phyloP scores from a whole-genome alignment of 2,888 invertebrate genomes.

The Seladonia tumulorum region DNA sequence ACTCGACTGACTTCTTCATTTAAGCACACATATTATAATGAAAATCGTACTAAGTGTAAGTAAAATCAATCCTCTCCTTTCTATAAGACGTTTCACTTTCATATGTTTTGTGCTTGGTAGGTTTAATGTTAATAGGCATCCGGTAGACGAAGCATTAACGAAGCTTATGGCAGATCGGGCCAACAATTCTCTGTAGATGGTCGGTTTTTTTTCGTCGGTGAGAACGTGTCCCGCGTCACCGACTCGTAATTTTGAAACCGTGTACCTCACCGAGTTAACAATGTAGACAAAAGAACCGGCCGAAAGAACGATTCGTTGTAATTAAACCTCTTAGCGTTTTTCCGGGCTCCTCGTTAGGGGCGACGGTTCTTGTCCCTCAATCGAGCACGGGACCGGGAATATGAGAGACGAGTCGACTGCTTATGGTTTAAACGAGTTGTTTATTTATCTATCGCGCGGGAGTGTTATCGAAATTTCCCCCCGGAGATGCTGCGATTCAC shows the following conservation, averaged over 20 bases:
- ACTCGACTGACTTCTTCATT: too few species aligned
- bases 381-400: neutral
- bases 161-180: neutral
- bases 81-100: too few species aligned
- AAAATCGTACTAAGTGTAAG: too few species aligned
- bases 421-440: neutral
- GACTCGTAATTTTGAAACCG: neutral
- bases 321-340: conserved; percentile 49
- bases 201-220: neutral
- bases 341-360: conserved; percentile 37
- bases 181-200: neutral
- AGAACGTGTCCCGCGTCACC: neutral
- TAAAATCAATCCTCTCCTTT: too few species aligned
- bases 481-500: neutral
- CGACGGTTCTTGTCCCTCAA: conserved; percentile 4
- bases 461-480: neutral
- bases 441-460: neutral
- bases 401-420: neutral
- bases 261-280: neutral
- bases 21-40: too few species aligned
- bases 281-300: neutral
- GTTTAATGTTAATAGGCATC: too few species aligned
- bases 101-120: too few species aligned
- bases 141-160: neutral
- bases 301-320: conserved; percentile 34